These are phyloP conservation scores for Callaeas wilsoni DNA, from an alignment of 2,113 vertebrate species.

Conservation along the genomic window DNA sequence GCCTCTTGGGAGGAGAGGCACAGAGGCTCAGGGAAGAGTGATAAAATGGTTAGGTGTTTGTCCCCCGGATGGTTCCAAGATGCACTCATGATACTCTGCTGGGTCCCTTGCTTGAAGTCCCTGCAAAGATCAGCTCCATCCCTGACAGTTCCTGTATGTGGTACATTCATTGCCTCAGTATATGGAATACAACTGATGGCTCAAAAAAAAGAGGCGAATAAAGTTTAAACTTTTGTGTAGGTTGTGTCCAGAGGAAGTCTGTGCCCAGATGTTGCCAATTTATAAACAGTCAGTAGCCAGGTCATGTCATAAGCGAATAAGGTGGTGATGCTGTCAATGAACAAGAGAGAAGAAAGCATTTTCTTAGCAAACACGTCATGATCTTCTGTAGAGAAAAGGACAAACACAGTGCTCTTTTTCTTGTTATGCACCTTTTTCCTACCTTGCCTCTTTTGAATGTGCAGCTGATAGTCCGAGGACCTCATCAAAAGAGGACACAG, in stretches of 20 bases:
- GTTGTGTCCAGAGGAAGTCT: not conserved
- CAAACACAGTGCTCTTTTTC: not conserved
- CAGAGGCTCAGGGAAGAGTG: not conserved
- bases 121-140: not conserved
- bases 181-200: not conserved
- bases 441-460: not conserved
- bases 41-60: not conserved
- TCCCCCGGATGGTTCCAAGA: not conserved
- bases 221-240: not conserved
- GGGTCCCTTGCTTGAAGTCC: not conserved
- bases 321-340: not conserved
- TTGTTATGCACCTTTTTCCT: not conserved
- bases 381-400: not conserved
- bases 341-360: not conserved
- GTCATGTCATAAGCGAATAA: not conserved
- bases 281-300: not conserved
- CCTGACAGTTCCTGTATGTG: accelerated
- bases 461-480: not conserved
- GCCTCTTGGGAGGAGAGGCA: not conserved
- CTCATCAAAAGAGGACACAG: not conserved
- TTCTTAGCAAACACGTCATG: not conserved
- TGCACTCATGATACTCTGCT: not conserved
- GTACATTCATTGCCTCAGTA: not conserved
- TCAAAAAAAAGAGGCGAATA: not conserved
- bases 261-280: not conserved